A percentile compares a stretch with the other conserved stretches of the same genome.
These are phyloP conservation scores for Scaptomyza reducta DNA, from an alignment of 2,888 invertebrate species.

Conservation along the genomic window DNA sequence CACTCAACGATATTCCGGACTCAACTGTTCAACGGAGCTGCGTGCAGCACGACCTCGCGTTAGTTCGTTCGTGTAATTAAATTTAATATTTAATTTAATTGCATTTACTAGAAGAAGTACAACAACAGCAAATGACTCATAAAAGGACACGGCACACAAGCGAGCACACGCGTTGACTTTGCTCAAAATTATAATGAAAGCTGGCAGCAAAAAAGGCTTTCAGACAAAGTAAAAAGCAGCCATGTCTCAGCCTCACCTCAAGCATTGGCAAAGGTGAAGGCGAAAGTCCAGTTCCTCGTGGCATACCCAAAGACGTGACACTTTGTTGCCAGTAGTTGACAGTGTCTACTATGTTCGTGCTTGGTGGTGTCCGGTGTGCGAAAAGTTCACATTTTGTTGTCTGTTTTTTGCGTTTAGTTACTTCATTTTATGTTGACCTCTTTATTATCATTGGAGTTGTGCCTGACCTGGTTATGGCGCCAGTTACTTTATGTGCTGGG, in stretches of 20 bases:
- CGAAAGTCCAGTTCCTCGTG: constrained; percentile 10
- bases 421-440: constrained; percentile 69
- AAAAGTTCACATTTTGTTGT: constrained; percentile 16
- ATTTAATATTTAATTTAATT: constrained; percentile 83
- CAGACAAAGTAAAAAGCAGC: constrained; percentile 19
- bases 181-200: constrained; percentile 73
- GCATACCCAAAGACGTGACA: constrained; percentile 29
- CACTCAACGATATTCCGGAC: constrained; percentile 39
- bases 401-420: constrained; percentile 44
- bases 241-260: constrained; percentile 20
- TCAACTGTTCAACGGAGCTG: constrained; percentile 22
- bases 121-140: constrained; percentile 54
- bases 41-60: constrained; percentile 58
- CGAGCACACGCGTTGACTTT: constrained; percentile 57
- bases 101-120: constrained; percentile 59
- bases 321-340: constrained; percentile 15
- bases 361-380: background rate
- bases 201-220: constrained; percentile 40
- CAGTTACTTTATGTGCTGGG: constrained; percentile 63
- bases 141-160: constrained; percentile 35
- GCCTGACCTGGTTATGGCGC: constrained; percentile 49
- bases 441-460: constrained; percentile 71
- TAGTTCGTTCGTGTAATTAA: constrained; percentile 78
- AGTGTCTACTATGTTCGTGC: constrained; percentile 16
- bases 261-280: constrained; percentile 24